phyloP scores from a whole-genome alignment of 2,797 vertebrate genomes.

The Scyliorhinus canicula region DNA sequence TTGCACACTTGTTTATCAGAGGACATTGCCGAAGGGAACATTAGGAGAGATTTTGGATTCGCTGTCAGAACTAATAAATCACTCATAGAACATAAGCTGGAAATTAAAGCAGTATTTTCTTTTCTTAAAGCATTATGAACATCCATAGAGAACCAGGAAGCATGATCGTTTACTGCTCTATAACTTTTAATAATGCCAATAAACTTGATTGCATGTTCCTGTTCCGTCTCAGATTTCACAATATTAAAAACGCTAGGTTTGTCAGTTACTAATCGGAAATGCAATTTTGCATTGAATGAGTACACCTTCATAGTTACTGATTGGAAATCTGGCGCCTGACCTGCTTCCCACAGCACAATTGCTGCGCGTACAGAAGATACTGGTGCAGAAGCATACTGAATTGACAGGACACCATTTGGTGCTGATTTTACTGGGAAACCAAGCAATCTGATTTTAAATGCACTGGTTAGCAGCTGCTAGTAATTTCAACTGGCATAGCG shows the following conservation, averaged over 20 bases:
- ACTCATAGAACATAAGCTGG: not conserved
- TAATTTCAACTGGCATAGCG: not conserved
- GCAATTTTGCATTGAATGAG: not conserved
- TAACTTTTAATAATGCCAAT: slow-evolving; percentile 6
- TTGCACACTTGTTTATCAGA: not conserved
- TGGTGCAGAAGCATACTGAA: not conserved
- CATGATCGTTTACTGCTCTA: not conserved
- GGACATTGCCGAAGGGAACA: not conserved
- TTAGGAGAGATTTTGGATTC: not conserved
- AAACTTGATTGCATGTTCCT: slow-evolving; percentile 19
- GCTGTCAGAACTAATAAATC: not conserved
- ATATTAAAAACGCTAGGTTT: slow-evolving; percentile 17
- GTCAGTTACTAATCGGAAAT: slow-evolving; percentile 3
- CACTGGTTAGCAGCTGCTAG: not conserved
- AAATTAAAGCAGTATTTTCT: slow-evolving; percentile 27
- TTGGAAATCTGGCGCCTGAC: not conserved
- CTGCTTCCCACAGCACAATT: not conserved
- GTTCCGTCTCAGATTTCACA: slow-evolving; percentile 24
- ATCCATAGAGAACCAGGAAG: not conserved
- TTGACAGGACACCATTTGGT: slow-evolving; percentile 3
- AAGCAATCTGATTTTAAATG: slow-evolving; percentile 1
- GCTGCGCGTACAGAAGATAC: not conserved
- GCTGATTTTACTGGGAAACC: slow-evolving; percentile 14
- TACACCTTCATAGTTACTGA: not conserved
- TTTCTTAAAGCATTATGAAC: not conserved